Evolutionary conservation across 1,140 invertebrate genomes (phyloP), one percentile per base, ranked within the genome.

Genomic region (Linepithema humile): DNA sequence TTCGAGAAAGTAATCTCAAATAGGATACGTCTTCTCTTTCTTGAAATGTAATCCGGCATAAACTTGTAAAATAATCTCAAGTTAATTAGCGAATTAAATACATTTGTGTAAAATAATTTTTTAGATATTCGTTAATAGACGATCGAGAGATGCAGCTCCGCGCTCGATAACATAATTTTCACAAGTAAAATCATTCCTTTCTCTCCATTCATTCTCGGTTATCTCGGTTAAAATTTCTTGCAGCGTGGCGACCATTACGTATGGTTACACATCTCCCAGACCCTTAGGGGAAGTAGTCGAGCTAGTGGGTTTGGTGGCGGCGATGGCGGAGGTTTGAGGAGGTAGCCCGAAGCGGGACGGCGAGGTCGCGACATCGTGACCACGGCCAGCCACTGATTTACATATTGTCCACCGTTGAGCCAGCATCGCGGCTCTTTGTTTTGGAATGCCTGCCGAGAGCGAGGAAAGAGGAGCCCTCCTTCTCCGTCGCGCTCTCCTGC

Each of bases 331-430:
- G 86, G 91, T 92, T 93, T 93, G 90, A 90, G 90, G 91, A 88
- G 89, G 91, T 87, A 91, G 91, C 87, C 88, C 82, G 90, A 89
- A 89, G 91, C 89, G 86, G 89, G 53, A 91, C 91, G 91, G 85
- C 91, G 93, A 93, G 93, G 93, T 94, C 93, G 93, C 93, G 93
- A 94, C 92, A 93, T 94, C 93, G 93, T 94, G 93, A 94, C 93
- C 93, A 93, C 90, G 88, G 90, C 90, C 91, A 92, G 91, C 92
- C 92, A 91, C 93, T 94, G 91, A 94, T 94, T 94, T 94, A 94
- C 93, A 94, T 94, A 94, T 94, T 93, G 93, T 93, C 92, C 92
- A 92, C 90, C 90, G 91, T 85, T 91, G 89, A 92, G 89, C 75
- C 91, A 92, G 90, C 90, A 89, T 91, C 90, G 90, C 90, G 88